A percentile compares a stretch with the other conserved stretches of the same genome.
phyloP scores from a whole-genome alignment of 2,797 vertebrate genomes.

The Aldrovandia affinis region DNA sequence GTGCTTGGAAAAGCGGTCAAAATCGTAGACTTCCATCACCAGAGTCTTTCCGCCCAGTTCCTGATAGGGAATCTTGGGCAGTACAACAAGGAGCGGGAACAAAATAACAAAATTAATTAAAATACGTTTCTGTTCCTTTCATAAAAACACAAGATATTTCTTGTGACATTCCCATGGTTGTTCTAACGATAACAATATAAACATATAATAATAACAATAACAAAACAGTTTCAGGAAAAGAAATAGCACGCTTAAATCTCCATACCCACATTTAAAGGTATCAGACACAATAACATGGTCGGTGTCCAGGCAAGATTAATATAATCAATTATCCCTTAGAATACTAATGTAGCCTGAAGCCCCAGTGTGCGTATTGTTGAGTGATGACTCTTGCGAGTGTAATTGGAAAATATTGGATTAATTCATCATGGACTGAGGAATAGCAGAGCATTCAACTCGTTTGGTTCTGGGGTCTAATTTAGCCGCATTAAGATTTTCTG shows the following conservation, averaged over 20 bases:
- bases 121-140: not conserved
- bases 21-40: slow-evolving; percentile 95
- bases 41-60: slow-evolving; percentile 94
- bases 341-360: slow-evolving; percentile 16
- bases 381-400: slow-evolving; percentile 6
- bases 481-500: slow-evolving; percentile 17
- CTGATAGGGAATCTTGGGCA: slow-evolving; percentile 87
- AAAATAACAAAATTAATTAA: not conserved
- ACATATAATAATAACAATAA: not conserved
- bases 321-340: slow-evolving; percentile 19
- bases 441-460: slow-evolving; percentile 12
- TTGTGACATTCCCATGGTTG: no score
- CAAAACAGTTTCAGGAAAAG: not conserved
- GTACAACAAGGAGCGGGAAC: not conserved
- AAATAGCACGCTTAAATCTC: not conserved
- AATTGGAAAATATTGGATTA: slow-evolving; percentile 30
- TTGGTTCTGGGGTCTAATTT: not conserved
- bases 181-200: no score
- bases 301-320: slow-evolving; percentile 3
- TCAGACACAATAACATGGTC: not conserved
- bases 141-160: not conserved
- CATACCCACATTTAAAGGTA: not conserved
- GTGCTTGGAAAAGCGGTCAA: slow-evolving; percentile 97
- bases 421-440: slow-evolving; percentile 19
- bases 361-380: slow-evolving; percentile 5